Conservation (phyloP, 2,888 invertebrate species). For the Lycophotia porphyrea region DNA sequence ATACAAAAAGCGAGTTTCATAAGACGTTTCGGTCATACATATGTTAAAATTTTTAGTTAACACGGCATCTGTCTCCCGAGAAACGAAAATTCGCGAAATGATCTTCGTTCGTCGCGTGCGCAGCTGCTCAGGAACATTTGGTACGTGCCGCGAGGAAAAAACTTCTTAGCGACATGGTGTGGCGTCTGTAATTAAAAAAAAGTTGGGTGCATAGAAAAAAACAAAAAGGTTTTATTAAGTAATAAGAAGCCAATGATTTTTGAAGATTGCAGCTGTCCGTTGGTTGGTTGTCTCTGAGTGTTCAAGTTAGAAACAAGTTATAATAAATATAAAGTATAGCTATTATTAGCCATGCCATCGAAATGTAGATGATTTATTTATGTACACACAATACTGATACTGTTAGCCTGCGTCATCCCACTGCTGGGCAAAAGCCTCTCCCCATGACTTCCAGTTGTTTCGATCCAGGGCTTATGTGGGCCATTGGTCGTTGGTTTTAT, state of each 20-base stretch:
- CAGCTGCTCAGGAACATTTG: constrained; percentile 87
- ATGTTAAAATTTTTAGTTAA: constrained; percentile 60
- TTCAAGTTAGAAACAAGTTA: not conserved
- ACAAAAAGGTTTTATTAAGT: constrained; percentile 40
- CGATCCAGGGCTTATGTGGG: too few species aligned
- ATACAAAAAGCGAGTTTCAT: constrained; percentile 49
- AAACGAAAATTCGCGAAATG: constrained; percentile 85
- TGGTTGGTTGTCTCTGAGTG: not conserved
- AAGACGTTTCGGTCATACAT: constrained; percentile 63
- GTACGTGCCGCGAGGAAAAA: constrained; percentile 84
- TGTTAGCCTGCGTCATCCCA: too few species aligned
- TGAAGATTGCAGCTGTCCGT: constrained; percentile 39
- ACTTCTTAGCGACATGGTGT: constrained; percentile 68
- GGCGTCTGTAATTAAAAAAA: constrained; percentile 72
- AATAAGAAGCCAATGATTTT: constrained; percentile 26
- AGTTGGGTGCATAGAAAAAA: constrained; percentile 42
- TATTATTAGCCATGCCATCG: not conserved
- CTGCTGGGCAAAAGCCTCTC: too few species aligned
- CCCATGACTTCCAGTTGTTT: too few species aligned
- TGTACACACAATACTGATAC: too few species aligned
- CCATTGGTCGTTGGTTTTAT: too few species aligned
- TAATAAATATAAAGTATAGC: not conserved
- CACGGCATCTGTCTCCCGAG: constrained; percentile 78
- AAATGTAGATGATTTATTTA: not conserved
- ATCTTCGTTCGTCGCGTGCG: constrained; percentile 75